Base-by-base conservation (phyloP, 1,140 invertebrate genomes). In the Laodelphax striatellus region DNA sequence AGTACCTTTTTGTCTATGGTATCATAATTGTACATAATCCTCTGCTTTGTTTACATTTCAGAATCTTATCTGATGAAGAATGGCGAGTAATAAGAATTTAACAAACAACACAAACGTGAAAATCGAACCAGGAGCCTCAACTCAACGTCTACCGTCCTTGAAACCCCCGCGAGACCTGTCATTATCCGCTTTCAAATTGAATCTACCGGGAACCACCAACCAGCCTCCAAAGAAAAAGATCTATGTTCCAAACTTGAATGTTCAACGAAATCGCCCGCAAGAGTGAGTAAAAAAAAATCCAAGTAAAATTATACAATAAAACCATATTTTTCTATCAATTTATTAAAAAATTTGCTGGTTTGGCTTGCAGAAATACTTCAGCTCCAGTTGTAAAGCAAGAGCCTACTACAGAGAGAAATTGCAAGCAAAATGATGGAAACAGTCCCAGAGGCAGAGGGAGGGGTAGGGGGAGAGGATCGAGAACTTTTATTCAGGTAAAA, bases 231-330 rank as follows among this genome's bases (percentile, higher is more conserved):
- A 52, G 21, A 64, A 64, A 59, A 67, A 64, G 56, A 54, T 65
- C 21, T 62, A 64, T 57, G 41, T 62, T 46, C 63, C 64, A 52
- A 64, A 67, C 56, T 57, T 62, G 52, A 64, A 66, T 52, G 60
- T 65, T 28, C 58, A 66, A 43, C 46, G 67, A 24, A 65, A 62
- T 58, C 60, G 62, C 50, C 58, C 52, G 41, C 60, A 41, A 52
- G 62, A 57, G 66, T 65, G 62, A 58, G 66, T 62, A 16, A 2
- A 28, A 28, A 28, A n/a, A n/a, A n/a, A n/a, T n/a, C n/a, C n/a
- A n/a, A n/a, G n/a, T n/a, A 28, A 28, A 28, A 28, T 28, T 6
- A 28, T 28, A 28, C 6, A 28, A 28, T 28, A 28, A 28, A 4
- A 28, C 24, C 24, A 28, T 28, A 28, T 28, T 4, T 28, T 28